Conservation (phyloP, 1,140 invertebrate genomes). For the Scaptomyza pallida region DNA sequence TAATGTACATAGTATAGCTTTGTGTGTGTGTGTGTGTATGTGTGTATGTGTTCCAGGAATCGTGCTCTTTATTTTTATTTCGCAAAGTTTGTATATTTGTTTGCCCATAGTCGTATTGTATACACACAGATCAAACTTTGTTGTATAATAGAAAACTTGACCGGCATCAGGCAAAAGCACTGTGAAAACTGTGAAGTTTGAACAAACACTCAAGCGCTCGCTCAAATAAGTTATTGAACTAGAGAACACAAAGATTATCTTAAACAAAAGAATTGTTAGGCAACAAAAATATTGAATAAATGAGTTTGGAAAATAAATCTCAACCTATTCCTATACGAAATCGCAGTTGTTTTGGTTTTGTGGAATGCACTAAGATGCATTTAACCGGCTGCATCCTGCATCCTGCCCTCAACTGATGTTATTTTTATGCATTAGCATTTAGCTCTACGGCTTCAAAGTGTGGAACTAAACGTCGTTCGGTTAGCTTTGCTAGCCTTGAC, state of each 20-base stretch:
- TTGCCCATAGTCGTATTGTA: not conserved
- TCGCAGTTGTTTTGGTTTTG: slow-evolving; percentile 3
- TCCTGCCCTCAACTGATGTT: slow-evolving; percentile 30
- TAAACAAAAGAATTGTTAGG: not conserved
- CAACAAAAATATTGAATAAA: too few species aligned
- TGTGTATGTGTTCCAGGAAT: slow-evolving; percentile 20
- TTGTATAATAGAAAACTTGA: slow-evolving; percentile 34
- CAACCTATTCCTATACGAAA: too few species aligned
- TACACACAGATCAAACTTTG: slow-evolving; percentile 22
- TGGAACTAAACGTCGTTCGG: slow-evolving; percentile 26
- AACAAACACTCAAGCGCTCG: too few species aligned
- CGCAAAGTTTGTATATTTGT: slow-evolving; percentile 14
- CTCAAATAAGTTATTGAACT: not conserved
- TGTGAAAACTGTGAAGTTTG: not conserved
- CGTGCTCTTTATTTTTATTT: slow-evolving; percentile 12
- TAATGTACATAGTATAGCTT: not conserved
- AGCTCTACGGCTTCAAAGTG: slow-evolving; percentile 52
- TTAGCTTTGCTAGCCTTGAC: slow-evolving; percentile 41
- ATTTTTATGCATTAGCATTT: slow-evolving; percentile 66
- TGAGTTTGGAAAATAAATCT: too few species aligned
- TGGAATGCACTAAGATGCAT: not conserved
- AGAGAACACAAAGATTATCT: not conserved
- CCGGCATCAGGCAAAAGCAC: not conserved
- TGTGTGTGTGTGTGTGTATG: not conserved
- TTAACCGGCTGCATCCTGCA: slow-evolving; percentile 17